Conservation (phyloP, 2,797 vertebrate species). For the Esox lucius region DNA sequence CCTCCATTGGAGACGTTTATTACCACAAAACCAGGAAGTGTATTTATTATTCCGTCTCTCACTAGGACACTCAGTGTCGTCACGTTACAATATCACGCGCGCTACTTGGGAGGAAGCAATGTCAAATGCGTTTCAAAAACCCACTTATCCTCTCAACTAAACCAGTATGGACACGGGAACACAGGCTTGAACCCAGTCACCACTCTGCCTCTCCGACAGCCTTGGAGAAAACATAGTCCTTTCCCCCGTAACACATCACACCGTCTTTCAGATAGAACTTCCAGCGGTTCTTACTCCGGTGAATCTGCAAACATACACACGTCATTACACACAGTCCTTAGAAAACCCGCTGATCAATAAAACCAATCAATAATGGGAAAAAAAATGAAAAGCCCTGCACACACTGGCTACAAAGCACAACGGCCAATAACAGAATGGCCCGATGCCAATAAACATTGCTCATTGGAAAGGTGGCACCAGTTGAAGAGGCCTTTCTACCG, state of each 20-base stretch:
- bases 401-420: too few relatives aligned
- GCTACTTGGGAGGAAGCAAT: background rate
- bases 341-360: background rate
- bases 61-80: background rate
- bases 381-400: too few relatives aligned
- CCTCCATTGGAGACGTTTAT: background rate
- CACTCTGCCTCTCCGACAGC: conserved; percentile 95
- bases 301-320: conserved; percentile 77
- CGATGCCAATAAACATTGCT: too few relatives aligned
- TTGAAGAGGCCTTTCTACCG: too few relatives aligned
- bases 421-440: too few relatives aligned
- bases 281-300: conserved; percentile 97
- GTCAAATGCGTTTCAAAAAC: background rate
- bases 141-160: background rate
- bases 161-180: background rate
- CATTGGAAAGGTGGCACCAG: too few relatives aligned
- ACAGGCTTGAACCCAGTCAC: conserved; percentile 67
- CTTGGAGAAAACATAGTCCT: conserved; percentile 95
- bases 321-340: background rate
- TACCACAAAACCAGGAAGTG: background rate
- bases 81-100: background rate
- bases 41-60: too few relatives aligned
- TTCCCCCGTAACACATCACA: conserved; percentile 90
- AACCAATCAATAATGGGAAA: background rate
- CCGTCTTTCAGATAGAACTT: conserved; percentile 97